phyloP scores from a whole-genome alignment of 2,888 invertebrate genomes.

The Tanypteryx hageni region DNA sequence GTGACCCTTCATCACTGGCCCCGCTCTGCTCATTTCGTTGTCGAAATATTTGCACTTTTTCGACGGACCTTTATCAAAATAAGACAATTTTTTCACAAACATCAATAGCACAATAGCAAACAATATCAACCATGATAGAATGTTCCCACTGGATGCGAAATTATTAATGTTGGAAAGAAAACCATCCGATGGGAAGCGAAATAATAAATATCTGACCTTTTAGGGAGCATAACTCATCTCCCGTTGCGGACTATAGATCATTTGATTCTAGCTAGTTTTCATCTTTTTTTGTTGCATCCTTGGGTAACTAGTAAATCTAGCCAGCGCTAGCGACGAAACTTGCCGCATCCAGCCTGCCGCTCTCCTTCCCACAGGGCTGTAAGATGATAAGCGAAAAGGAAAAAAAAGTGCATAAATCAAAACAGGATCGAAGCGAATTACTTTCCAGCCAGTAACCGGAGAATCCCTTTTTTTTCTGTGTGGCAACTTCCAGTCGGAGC shows the following conservation, averaged over 20 bases:
- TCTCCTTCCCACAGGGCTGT: no score
- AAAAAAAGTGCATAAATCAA: no score
- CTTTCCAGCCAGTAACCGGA: neutral
- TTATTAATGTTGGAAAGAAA: neutral
- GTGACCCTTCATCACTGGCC: no score
- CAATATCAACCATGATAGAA: neutral
- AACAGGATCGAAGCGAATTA: neutral
- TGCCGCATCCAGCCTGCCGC: no score
- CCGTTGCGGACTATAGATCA: neutral
- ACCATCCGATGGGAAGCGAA: neutral
- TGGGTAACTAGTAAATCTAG: no score
- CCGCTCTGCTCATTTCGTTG: no score
- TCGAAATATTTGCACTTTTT: no score
- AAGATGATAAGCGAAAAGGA: no score
- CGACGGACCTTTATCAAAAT: no score
- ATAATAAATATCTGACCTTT: slow-evolving; percentile 1
- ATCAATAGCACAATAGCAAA: neutral
- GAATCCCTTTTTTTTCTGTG: neutral
- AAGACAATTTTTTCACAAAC: neutral
- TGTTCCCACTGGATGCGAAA: neutral
- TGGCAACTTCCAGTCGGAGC: neutral
- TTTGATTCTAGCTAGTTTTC: neutral
- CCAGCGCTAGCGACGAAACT: no score
- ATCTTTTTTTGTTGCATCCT: neutral
- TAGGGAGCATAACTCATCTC: neutral